Evolutionary conservation across 2,113 vertebrate genomes (phyloP).

Genomic region (Lepisosteus oculatus): DNA sequence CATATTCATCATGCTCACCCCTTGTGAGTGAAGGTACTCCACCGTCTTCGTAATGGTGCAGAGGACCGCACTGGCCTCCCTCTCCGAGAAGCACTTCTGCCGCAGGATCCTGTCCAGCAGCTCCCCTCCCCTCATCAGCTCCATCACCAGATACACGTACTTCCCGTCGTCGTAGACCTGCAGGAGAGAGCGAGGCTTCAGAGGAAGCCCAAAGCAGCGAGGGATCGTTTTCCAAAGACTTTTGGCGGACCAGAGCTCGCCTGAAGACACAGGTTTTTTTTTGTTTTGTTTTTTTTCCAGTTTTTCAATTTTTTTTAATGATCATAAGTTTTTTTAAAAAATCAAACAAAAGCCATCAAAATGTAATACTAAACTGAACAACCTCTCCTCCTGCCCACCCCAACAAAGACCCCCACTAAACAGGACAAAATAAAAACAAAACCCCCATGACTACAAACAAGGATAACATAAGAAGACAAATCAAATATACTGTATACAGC

Average conservation of each 20-base stretch:
- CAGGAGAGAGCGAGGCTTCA: background rate
- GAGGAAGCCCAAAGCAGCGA: background rate
- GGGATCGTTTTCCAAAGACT: no score
- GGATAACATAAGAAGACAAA: background rate
- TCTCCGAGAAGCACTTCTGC: conserved; percentile 83
- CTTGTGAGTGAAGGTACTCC: conserved; percentile 92
- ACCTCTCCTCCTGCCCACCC: background rate
- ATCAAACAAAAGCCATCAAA: no score
- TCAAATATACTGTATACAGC: background rate
- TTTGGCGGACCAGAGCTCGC: no score
- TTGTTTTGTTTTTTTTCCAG: no score
- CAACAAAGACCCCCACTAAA: background rate
- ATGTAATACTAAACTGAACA: background rate
- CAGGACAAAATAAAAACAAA: background rate
- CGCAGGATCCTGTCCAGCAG: conserved; percentile 84
- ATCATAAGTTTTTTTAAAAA: no score
- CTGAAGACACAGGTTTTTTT: no score
- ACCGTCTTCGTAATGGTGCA: conserved; percentile 85
- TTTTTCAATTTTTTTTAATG: no score
- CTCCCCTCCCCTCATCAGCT: conserved; percentile 86
- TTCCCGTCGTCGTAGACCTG: conserved; percentile 92
- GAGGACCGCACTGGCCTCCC: conserved; percentile 83
- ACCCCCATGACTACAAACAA: background rate
- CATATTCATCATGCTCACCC: conserved; percentile 59
- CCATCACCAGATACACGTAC: conserved; percentile 83